Percentiles rank a stretch among this genome's conserved stretches.
Conservation (phyloP, 2,797 vertebrate genomes). For the Chelon labrosus region DNA sequence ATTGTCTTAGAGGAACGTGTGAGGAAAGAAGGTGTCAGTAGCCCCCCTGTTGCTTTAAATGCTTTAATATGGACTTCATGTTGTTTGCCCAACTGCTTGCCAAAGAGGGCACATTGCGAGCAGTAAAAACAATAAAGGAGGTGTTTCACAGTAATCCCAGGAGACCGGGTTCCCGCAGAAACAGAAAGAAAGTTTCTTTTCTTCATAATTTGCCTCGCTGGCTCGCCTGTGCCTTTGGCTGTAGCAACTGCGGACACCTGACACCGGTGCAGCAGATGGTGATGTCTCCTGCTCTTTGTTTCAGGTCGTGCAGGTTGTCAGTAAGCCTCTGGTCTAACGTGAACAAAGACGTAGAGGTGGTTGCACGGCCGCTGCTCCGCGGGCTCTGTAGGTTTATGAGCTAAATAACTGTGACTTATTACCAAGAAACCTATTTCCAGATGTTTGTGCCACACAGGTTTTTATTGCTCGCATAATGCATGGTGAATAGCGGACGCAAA, state of each 20-base stretch:
- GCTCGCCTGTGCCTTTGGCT: constrained; percentile 8
- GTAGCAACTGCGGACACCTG: constrained; percentile 23
- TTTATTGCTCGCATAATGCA: constrained; percentile 9
- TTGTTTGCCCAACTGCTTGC: constrained; percentile 46
- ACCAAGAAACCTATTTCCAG: constrained; percentile 30
- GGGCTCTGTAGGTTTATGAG: constrained; percentile 30
- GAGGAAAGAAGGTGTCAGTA: constrained; percentile 46
- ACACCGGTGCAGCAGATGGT: constrained; percentile 42
- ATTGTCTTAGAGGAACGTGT: constrained; percentile 48
- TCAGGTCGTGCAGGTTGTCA: constrained; percentile 30
- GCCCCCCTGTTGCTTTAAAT: constrained; percentile 67
- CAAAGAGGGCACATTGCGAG: constrained; percentile 49
- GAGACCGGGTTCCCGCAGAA: constrained; percentile 17
- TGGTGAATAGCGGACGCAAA: not conserved
- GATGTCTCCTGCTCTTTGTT: constrained; percentile 40
- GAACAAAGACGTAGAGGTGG: constrained; percentile 14
- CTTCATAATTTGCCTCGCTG: constrained; percentile 17
- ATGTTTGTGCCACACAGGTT: constrained; percentile 30
- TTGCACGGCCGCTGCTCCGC: constrained; percentile 10
- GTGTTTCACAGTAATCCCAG: constrained; percentile 24
- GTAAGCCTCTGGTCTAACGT: constrained; percentile 5
- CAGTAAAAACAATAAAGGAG: constrained; percentile 41
- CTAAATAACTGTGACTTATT: constrained; percentile 24
- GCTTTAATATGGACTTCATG: constrained; percentile 63
- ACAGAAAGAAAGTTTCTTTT: constrained; percentile 6